These are phyloP conservation scores for Stegodyphus mimosarum DNA, from an alignment of 1,140 invertebrate genomes.

Conservation along the genomic window DNA sequence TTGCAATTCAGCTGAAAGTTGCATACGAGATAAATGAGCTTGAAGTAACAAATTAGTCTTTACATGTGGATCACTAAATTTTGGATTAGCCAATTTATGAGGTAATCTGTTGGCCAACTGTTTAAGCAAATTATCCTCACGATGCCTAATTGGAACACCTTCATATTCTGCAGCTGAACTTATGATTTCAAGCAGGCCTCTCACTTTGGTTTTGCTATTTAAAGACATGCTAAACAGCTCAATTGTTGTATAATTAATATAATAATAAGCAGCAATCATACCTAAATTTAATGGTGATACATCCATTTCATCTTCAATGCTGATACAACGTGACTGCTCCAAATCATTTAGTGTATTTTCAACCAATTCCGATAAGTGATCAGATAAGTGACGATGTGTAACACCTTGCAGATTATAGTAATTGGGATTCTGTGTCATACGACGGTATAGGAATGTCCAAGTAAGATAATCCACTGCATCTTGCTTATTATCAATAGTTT, in stretches of 20 bases:
- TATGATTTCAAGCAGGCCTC: constrained; percentile 97
- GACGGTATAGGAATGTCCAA: constrained; percentile 97
- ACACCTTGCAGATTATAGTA: constrained; percentile 97
- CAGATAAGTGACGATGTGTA: constrained; percentile 95
- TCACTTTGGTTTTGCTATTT: constrained; percentile 97
- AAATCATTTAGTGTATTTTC: constrained; percentile 95
- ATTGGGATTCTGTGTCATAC: constrained; percentile 99
- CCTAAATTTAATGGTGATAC: constrained; percentile 95
- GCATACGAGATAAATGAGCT: constrained; percentile 93
- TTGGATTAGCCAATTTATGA: constrained; percentile 78
- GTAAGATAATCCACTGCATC: constrained; percentile 99
- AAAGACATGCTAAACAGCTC: constrained; percentile 97
- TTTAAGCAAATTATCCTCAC: constrained; percentile 89
- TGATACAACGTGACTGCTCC: constrained; percentile 98
- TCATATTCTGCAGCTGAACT: constrained; percentile 97
- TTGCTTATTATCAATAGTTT: constrained; percentile 99
- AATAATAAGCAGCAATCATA: constrained; percentile 99
- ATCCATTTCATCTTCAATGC: constrained; percentile 98
- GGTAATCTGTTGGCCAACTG: constrained; percentile 81
- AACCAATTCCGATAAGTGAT: constrained; percentile 97
- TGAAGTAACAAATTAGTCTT: constrained; percentile 97
- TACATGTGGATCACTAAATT: constrained; percentile 96
- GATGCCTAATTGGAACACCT: constrained; percentile 91
- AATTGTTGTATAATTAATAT: constrained; percentile 99
- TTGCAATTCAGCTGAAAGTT: constrained; percentile 94